Percentiles rank a stretch among this genome's conserved stretches.
Conservation (phyloP, 2,888 invertebrate genomes). For the Mycalesis mineus region DNA sequence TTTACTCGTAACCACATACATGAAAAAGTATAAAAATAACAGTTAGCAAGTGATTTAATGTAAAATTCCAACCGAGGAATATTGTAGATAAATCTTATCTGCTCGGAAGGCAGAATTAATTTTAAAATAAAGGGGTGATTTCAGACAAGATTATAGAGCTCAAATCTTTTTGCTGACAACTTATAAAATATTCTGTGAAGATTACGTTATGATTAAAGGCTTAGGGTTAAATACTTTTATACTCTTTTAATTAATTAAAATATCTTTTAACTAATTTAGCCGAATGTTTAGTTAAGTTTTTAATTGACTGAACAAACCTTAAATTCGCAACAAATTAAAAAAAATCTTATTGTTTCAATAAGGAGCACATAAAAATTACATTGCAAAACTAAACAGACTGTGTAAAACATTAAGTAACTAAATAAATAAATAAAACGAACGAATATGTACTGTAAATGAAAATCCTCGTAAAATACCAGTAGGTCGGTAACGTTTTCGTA, state of each 20-base stretch:
- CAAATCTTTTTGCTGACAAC: conserved; percentile 7
- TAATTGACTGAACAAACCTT: no score
- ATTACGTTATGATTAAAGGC: background rate
- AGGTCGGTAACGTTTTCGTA: background rate
- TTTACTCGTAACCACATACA: no score
- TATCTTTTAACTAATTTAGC: no score
- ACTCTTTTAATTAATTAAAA: background rate
- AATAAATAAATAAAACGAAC: background rate
- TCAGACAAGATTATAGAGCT: background rate
- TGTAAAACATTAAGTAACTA: background rate
- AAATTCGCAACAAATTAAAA: no score
- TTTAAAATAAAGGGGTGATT: conserved; percentile 13
- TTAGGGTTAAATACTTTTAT: background rate
- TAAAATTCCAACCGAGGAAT: background rate
- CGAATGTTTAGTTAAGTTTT: no score
- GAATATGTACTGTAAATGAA: background rate
- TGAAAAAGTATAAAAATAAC: no score
- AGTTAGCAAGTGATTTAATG: background rate
- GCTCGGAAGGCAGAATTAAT: conserved; percentile 7
- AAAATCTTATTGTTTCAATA: no score
- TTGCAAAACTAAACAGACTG: background rate
- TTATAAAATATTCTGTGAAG: conserved; percentile 4
- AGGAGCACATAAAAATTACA: background rate
- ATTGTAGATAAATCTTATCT: conserved; percentile 14
- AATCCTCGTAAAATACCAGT: background rate